Evolutionary conservation across 2,888 invertebrate genomes (phyloP), one percentile per base, ranked within the genome.

Genomic region (Brachyptera risi): DNA sequence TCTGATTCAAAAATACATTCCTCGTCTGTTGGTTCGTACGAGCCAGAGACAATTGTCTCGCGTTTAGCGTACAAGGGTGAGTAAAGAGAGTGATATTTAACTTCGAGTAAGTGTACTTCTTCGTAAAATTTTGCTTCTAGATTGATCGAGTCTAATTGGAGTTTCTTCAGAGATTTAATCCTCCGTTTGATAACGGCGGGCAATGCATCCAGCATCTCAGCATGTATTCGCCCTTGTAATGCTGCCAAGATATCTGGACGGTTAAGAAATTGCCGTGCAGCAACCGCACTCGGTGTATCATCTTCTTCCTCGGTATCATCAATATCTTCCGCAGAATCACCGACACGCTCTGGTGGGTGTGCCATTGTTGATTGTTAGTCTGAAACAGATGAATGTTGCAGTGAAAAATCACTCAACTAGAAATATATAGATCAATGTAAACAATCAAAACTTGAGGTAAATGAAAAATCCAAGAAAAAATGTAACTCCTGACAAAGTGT

Each of bases 51-150:
- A 11, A 68, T 61, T 56, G 65, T 44, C 35, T 64, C 63, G 44
- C 68, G 63, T 65, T 92, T 89, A 68, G 90, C 88, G 76, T 89
- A 90, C 44, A 90, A 75, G 1, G 88, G 87, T 61, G 83, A 81
- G 75, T 91, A 94, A 67, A 87, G 76, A 68, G 85, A 83, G 71
- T 91, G 88, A 74, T 93, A 96, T 76, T 91, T 90, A 78, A 90
- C 89, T 78, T 99, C 98, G 57, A 99, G 80, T 21, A 86, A 85
- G 73, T 97, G 96, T 40, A 99, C 91, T 71, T 96, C 94, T 70
- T 88, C 86, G 76, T 96, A 97, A 78, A 98, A 96, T 72, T 93
- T 86, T 0, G 92, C 88, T 76, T 97, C 96, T 60, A 96, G 82
- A 71, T 92, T 85, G 4, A 90, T 89, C 51, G 88, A 85, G 69